phyloP scores from a whole-genome alignment of 2,113 vertebrate genomes.

The Hymenochirus boettgeri region DNA sequence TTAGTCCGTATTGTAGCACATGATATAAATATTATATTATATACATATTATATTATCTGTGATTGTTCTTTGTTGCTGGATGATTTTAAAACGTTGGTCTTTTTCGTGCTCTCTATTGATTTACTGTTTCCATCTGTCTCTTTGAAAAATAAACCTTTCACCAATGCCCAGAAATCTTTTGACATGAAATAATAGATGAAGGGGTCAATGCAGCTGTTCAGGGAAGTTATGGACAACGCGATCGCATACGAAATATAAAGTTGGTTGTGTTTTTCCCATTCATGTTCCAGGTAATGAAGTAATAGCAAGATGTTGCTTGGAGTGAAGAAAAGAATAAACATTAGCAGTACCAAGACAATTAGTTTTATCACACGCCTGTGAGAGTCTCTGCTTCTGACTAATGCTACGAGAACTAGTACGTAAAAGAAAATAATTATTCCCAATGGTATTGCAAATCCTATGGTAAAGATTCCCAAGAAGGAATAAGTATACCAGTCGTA shows the following conservation, averaged over 20 bases:
- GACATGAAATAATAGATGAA: slow-evolving; percentile 52
- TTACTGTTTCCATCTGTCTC: not conserved
- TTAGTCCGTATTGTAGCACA: too few relatives aligned
- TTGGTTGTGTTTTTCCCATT: not conserved
- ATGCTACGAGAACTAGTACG: slow-evolving; percentile 28
- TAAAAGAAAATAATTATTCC: slow-evolving; percentile 47
- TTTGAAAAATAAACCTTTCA: not conserved
- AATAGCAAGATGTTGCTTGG: slow-evolving; percentile 54
- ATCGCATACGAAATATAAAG: slow-evolving; percentile 42
- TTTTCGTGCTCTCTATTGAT: not conserved
- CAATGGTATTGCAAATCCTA: slow-evolving; percentile 50
- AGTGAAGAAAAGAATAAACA: slow-evolving; percentile 51
- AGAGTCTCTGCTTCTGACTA: slow-evolving; percentile 33
- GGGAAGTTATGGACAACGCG: slow-evolving; percentile 43
- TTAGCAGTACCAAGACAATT: slow-evolving; percentile 47
- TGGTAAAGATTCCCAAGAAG: slow-evolving; percentile 44
- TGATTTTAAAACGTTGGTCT: too few relatives aligned
- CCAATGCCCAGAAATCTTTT: slow-evolving; percentile 44
- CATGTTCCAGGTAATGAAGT: slow-evolving; percentile 35
- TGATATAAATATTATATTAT: too few relatives aligned
- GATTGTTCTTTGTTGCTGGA: too few relatives aligned
- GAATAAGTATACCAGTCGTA: slow-evolving; percentile 25
- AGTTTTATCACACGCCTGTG: slow-evolving; percentile 26
- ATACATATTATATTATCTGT: too few relatives aligned
- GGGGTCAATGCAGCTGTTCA: slow-evolving; percentile 54